These are phyloP conservation scores for Oxyteleia sp. DNA, from an alignment of 2,888 invertebrate species.

Conservation along the genomic window DNA sequence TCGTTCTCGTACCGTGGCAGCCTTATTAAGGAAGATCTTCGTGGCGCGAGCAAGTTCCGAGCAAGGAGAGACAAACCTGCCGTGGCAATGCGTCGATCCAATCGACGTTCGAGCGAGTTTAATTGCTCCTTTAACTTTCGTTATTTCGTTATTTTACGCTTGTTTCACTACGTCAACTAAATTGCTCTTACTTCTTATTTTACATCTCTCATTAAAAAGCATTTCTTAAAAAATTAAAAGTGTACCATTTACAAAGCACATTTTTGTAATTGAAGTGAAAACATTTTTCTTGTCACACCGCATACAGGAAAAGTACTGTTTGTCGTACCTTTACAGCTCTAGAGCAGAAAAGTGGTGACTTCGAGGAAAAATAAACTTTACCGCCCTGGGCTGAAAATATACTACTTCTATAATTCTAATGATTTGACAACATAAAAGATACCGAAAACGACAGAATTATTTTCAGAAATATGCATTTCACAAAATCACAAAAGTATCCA, in stretches of 20 bases:
- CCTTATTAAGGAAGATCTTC: slow-evolving; percentile 75
- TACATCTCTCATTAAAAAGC: slow-evolving; percentile 32
- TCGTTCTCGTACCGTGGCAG: slow-evolving; percentile 66
- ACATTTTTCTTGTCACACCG: too few species aligned
- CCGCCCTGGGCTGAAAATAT: too few species aligned
- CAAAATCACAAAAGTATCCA: not conserved
- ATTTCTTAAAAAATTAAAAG: slow-evolving; percentile 16
- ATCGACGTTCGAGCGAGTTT: slow-evolving; percentile 72
- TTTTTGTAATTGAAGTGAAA: too few species aligned
- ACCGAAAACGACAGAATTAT: too few species aligned
- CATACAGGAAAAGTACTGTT: too few species aligned
- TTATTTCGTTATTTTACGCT: slow-evolving; percentile 75
- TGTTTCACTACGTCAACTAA: slow-evolving; percentile 50
- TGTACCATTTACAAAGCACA: too few species aligned
- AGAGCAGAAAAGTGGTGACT: too few species aligned
- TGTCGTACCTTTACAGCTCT: too few species aligned
- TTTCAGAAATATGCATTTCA: too few species aligned
- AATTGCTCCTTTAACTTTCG: slow-evolving; percentile 80
- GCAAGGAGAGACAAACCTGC: slow-evolving; percentile 51
- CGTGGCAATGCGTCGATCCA: slow-evolving; percentile 66
- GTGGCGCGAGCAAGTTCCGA: slow-evolving; percentile 58
- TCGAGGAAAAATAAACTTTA: too few species aligned
- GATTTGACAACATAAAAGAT: too few species aligned
- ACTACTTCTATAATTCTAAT: too few species aligned
- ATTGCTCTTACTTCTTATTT: slow-evolving; percentile 30